A percentile compares a stretch with the other conserved stretches of the same genome.
phyloP scores from a whole-genome alignment of 2,113 vertebrate species.

The Stigmatopora nigra region DNA sequence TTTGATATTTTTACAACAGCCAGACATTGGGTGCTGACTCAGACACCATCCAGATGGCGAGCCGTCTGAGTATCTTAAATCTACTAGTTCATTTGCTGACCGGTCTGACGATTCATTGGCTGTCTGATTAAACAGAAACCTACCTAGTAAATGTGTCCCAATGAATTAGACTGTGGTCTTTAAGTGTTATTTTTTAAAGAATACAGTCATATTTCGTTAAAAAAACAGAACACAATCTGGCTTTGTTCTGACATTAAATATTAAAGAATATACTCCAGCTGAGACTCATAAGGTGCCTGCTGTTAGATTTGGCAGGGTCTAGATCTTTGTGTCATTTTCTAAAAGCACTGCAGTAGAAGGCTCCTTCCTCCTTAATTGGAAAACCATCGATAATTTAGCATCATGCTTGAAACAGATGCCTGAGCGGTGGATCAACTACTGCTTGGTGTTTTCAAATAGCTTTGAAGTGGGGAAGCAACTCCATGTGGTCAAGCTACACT shows the following conservation, averaged over 20 bases:
- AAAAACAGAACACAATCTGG: constrained; percentile 1
- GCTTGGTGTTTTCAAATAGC: too few relatives aligned
- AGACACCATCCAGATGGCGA: constrained; percentile 35
- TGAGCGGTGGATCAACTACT: neutral
- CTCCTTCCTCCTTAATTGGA: constrained; percentile 16
- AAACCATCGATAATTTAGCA: constrained; percentile 13
- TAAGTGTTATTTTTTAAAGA: constrained; percentile 5
- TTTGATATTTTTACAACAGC: neutral
- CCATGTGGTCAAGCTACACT: too few relatives aligned
- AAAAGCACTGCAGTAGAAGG: constrained; percentile 6
- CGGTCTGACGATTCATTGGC: constrained; percentile 34
- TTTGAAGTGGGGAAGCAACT: too few relatives aligned
- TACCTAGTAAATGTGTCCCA: constrained; percentile 42
- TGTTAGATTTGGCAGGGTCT: constrained; percentile 38
- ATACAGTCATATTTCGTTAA: neutral
- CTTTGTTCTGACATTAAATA: constrained; percentile 25
- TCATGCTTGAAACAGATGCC: neutral
- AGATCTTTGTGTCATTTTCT: constrained; percentile 8
- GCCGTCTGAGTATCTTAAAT: constrained; percentile 30
- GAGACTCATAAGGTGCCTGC: constrained; percentile 38
- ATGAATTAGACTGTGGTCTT: constrained; percentile 9
- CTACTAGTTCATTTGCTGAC: constrained; percentile 25
- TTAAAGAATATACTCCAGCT: constrained; percentile 24
- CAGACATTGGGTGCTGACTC: neutral
- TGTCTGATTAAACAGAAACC: constrained; percentile 37